Evolutionary conservation across 2,888 invertebrate genomes (phyloP).

Genomic region (Agrenia bidenticulata): DNA sequence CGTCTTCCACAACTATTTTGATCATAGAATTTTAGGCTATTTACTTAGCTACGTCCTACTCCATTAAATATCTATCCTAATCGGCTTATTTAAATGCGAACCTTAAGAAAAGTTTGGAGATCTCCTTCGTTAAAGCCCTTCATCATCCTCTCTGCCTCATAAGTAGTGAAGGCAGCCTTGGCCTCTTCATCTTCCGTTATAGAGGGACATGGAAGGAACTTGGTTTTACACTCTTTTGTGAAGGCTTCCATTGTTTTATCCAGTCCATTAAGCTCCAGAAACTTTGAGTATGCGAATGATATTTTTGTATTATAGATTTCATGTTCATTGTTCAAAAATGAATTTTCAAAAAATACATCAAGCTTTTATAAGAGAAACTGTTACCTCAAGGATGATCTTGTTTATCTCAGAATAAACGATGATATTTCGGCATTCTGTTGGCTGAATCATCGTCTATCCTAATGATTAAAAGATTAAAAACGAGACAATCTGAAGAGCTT

Average conservation of each 20-base stretch:
- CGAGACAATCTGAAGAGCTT: too few relatives aligned
- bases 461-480: too few relatives aligned
- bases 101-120: slow-evolving; percentile 40
- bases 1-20: slow-evolving; percentile 41
- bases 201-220: slow-evolving; percentile 41
- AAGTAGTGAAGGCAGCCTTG: slow-evolving; percentile 46
- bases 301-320: neutral
- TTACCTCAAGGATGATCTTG: slow-evolving; percentile 40
- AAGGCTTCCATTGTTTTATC: slow-evolving; percentile 46
- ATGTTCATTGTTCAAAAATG: neutral
- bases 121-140: slow-evolving; percentile 49
- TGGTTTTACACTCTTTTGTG: slow-evolving; percentile 41
- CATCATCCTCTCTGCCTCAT: slow-evolving; percentile 42
- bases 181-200: slow-evolving; percentile 17
- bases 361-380: neutral
- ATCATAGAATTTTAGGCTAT: neutral
- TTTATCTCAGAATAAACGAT: slow-evolving; percentile 40
- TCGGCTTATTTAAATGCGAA: slow-evolving; percentile 6
- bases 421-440: slow-evolving; percentile 26
- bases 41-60: neutral
- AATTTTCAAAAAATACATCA: neutral
- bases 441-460: slow-evolving; percentile 14
- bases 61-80: neutral
- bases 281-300: slow-evolving; percentile 25
- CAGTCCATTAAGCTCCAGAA: slow-evolving; percentile 49